phyloP scores from a whole-genome alignment of 2,797 vertebrate species.

The Pogoniulus pusillus region DNA sequence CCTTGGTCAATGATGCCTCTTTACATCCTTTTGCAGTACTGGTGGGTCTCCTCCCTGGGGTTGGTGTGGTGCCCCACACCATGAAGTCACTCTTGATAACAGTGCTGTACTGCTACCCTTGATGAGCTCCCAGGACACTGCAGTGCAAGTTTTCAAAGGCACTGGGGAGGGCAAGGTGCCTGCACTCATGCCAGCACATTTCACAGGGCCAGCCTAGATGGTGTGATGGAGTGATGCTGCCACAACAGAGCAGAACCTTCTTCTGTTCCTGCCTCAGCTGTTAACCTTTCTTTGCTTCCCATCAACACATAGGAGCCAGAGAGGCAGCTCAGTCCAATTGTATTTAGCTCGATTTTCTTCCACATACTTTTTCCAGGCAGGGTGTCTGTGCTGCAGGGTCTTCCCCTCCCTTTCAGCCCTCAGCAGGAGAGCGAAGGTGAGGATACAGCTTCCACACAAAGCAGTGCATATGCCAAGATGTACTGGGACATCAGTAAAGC shows the following conservation, averaged over 20 bases:
- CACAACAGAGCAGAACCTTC: not conserved
- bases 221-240: rapidly evolving
- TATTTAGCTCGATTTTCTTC: not conserved
- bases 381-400: not conserved
- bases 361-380: not conserved
- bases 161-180: not conserved
- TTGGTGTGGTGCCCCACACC: not conserved
- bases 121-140: not conserved
- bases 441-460: not conserved
- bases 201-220: not conserved
- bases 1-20: not conserved
- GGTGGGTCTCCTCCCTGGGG: not conserved
- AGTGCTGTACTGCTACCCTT: not conserved
- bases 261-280: not conserved
- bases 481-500: not conserved
- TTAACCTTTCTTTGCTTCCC: not conserved
- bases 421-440: not conserved
- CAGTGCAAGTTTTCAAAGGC: not conserved
- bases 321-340: not conserved
- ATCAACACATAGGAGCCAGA: not conserved
- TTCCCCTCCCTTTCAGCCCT: not conserved
- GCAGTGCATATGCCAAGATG: not conserved
- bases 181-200: not conserved
- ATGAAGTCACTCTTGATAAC: not conserved
- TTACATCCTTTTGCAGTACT: not conserved